A percentile compares a stretch with the other conserved stretches of the same genome.
phyloP scores from a whole-genome alignment of 2,113 vertebrate genomes.

The Dipodomys ordii region DNA sequence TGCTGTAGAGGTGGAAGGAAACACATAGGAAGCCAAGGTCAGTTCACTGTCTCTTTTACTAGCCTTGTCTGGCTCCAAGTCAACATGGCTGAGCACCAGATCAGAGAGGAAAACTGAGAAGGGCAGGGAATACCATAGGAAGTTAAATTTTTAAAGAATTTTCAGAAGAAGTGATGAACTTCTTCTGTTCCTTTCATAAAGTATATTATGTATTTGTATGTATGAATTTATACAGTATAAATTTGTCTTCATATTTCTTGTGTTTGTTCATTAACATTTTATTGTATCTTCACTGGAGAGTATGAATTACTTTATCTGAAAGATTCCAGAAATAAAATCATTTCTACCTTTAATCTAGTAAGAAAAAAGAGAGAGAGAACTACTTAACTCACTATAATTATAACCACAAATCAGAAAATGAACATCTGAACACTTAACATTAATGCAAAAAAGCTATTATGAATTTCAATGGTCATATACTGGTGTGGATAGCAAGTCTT shows the following conservation, averaged over 20 bases:
- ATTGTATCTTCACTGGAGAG: neutral
- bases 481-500: neutral
- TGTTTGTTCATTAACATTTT: constrained; percentile 6
- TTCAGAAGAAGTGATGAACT: neutral
- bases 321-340: neutral
- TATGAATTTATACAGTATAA: neutral
- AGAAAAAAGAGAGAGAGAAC: neutral
- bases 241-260: neutral
- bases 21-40: constrained; percentile 69
- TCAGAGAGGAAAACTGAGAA: neutral
- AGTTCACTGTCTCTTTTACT: constrained; percentile 47
- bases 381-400: neutral
- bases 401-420: neutral
- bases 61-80: constrained; percentile 36
- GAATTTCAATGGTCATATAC: neutral
- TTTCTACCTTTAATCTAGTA: neutral
- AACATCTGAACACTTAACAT: neutral
- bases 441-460: neutral
- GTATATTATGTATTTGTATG: neutral
- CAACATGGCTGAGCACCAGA: constrained; percentile 20
- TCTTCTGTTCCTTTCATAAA: constrained; percentile 1
- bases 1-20: constrained; percentile 56
- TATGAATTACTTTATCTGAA: constrained; percentile 18
- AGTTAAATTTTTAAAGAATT: neutral
- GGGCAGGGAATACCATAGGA: neutral